Evolutionary conservation across 2,113 vertebrate species (phyloP).

Genomic region (Cyprinus carpio): DNA sequence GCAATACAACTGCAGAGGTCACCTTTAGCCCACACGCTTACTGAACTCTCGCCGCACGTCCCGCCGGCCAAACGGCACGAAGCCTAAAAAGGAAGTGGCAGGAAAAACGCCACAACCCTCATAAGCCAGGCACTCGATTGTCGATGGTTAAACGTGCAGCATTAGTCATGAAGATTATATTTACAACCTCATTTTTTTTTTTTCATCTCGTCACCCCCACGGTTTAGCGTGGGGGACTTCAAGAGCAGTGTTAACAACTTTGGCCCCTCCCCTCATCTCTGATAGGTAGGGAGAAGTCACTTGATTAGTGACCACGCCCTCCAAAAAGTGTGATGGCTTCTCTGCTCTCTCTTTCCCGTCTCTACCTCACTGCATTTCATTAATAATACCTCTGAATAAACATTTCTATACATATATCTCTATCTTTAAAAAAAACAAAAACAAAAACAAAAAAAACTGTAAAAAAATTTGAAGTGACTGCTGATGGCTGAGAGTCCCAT

Average conservation of each 20-base stretch:
- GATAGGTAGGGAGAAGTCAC: constrained; percentile 52
- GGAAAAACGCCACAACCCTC: neutral
- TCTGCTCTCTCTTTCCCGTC: constrained; percentile 65
- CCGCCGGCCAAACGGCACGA: constrained; percentile 54
- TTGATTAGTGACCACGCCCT: constrained; percentile 25
- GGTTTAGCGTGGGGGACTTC: constrained; percentile 64
- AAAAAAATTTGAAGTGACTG: constrained; percentile 73
- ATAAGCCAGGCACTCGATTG: constrained; percentile 24
- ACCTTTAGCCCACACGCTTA: constrained; percentile 69
- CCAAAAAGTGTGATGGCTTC: constrained; percentile 57
- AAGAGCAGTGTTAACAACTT: constrained; percentile 79
- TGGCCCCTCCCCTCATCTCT: constrained; percentile 69
- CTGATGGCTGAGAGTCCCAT: constrained; percentile 67
- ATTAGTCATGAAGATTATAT: constrained; percentile 78
- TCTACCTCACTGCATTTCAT: constrained; percentile 76
- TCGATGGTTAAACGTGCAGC: constrained; percentile 62
- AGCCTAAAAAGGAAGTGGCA: neutral
- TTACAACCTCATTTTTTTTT: constrained; percentile 74
- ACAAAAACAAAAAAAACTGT: constrained; percentile 41
- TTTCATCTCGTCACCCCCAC: constrained; percentile 60
- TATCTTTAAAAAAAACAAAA: constrained; percentile 74
- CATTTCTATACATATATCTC: constrained; percentile 82
- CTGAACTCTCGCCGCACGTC: constrained; percentile 71
- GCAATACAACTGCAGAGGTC: constrained; percentile 80
- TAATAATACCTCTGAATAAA: constrained; percentile 82